These are phyloP conservation scores for Hystrix cristata DNA, from an alignment of 2,113 vertebrate genomes.

Conservation along the genomic window DNA sequence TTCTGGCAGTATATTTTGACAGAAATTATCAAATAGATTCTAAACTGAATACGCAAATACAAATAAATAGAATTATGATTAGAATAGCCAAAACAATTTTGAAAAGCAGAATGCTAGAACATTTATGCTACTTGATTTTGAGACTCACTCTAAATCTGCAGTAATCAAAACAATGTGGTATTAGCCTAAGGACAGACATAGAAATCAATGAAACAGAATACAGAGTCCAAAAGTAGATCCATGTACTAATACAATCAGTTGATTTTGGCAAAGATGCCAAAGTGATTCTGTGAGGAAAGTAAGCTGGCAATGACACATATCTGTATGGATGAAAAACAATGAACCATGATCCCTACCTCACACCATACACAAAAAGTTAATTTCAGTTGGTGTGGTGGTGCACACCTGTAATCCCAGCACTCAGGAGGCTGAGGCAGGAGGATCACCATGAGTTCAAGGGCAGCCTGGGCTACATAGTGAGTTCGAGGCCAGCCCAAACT, in stretches of 20 bases:
- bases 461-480: not conserved
- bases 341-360: not conserved
- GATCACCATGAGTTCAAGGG: not conserved
- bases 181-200: not conserved
- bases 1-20: not conserved
- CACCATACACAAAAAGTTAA: constrained; percentile 25
- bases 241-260: not conserved
- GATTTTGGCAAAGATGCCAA: not conserved
- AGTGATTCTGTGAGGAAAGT: not conserved
- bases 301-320: not conserved
- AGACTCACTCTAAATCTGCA: not conserved
- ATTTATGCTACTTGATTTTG: not conserved
- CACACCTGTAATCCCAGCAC: not conserved
- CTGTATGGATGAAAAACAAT: not conserved
- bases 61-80: not conserved
- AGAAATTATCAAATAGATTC: not conserved
- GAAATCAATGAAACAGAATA: not conserved
- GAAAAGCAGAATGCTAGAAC: not conserved
- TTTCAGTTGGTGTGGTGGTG: no score
- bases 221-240: constrained; percentile 4
- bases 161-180: not conserved
- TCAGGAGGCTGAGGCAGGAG: not conserved
- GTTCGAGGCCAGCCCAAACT: not conserved
- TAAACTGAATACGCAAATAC: not conserved
- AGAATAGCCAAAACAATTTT: constrained; percentile 1